Evolutionary conservation across 2,797 vertebrate species (phyloP).

Genomic region (Pseudopleuronectes americanus): DNA sequence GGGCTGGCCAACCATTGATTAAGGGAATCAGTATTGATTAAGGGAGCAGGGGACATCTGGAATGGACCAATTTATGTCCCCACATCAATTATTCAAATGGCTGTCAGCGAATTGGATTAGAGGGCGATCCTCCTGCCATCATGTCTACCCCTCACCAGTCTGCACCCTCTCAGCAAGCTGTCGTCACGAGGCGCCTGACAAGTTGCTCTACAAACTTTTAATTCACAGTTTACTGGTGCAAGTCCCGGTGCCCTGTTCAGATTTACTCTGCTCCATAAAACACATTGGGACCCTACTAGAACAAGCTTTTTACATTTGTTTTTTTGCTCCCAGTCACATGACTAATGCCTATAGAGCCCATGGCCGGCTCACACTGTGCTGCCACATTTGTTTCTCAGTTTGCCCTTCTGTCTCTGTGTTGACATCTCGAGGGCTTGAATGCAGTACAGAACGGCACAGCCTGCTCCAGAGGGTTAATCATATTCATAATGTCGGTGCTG

Average conservation of each 20-base stretch:
- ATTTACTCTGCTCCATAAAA: conserved; percentile 25
- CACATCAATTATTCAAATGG: conserved; percentile 82
- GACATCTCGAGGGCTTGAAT: conserved; percentile 69
- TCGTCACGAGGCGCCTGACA: conserved; percentile 43
- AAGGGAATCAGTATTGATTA: conserved; percentile 82
- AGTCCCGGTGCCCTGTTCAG: conserved; percentile 12
- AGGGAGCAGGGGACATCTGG: conserved; percentile 80
- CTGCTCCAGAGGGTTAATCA: conserved; percentile 70
- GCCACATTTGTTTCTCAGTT: conserved; percentile 70
- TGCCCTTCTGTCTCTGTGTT: conserved; percentile 65
- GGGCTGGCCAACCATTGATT: conserved; percentile 75
- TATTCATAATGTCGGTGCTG: conserved; percentile 72
- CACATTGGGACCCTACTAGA: conserved; percentile 1
- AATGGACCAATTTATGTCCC: conserved; percentile 78
- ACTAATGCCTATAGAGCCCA: conserved; percentile 26
- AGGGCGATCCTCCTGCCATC: conserved; percentile 64
- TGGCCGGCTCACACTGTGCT: conserved; percentile 50
- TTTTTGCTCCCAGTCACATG: conserved; percentile 17
- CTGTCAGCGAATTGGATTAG: conserved; percentile 75
- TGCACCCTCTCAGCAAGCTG: conserved; percentile 68
- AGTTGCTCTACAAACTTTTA: conserved; percentile 60
- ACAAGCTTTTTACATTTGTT: conserved; percentile 3
- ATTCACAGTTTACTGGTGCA: conserved; percentile 1
- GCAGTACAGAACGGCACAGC: conserved; percentile 59
- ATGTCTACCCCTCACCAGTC: conserved; percentile 60